Evolutionary conservation across 2,797 vertebrate genomes (phyloP).

Genomic region (Limosa lapponica): DNA sequence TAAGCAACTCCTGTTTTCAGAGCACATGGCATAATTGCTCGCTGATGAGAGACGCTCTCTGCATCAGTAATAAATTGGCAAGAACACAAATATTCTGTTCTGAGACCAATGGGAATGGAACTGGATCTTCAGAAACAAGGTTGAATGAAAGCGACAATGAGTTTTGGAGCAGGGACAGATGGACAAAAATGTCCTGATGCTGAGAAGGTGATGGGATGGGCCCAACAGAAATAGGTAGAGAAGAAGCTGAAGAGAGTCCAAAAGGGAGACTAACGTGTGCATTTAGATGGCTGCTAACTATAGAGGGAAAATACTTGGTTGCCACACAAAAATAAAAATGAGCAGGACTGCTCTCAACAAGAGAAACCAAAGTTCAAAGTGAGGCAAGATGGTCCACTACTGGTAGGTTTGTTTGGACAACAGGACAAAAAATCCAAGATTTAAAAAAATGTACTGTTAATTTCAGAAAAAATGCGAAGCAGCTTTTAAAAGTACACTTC

Average conservation of each 20-base stretch:
- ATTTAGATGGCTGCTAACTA: not conserved
- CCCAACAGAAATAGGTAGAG: not conserved
- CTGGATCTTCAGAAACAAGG: not conserved
- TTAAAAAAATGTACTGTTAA: not conserved
- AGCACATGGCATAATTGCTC: not conserved
- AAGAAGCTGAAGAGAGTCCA: not conserved
- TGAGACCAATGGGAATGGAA: not conserved
- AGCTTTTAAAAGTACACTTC: not conserved
- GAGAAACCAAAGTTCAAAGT: not conserved
- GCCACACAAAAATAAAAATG: not conserved
- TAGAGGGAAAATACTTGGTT: not conserved
- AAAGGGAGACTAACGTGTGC: not conserved
- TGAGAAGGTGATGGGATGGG: not conserved
- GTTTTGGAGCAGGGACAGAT: not conserved
- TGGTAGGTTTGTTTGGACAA: not conserved
- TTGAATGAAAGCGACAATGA: not conserved
- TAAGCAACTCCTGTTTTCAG: not conserved
- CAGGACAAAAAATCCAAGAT: not conserved
- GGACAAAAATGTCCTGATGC: not conserved
- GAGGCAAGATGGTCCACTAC: not conserved
- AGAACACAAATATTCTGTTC: not conserved
- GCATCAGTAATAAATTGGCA: not conserved
- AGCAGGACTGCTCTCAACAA: not conserved
- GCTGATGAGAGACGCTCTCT: not conserved
- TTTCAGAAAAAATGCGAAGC: not conserved